Base-by-base conservation (phyloP, 2,797 vertebrate genomes). In the Oryzias sinensis region DNA sequence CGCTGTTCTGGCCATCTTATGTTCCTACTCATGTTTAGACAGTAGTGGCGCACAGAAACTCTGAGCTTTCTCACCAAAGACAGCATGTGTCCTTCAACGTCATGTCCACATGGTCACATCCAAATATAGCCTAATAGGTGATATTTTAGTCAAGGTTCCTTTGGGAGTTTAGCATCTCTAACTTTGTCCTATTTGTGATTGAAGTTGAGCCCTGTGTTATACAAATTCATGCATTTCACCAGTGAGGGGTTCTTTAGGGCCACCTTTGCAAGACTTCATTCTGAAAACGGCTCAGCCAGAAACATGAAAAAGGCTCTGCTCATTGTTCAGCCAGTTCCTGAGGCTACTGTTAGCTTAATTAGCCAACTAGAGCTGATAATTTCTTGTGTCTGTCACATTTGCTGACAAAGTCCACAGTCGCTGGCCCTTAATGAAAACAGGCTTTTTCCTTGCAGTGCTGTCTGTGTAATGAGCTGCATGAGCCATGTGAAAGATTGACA, bases 331-430 rank as follows among this genome's bases (percentile, higher is more conserved):
- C 14, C 16, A 46, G 43, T 25, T 53, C 29, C 56, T 47, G 37
- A 6, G 43, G 51, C 47, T 49, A 54, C 29, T 27, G 11, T 40
- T 54, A 42, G 54, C 58, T 53, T 59, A 65, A 59, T 62, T 43
- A 59, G 49, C 33, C 43, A 65, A 44, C 14, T 20, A 37, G 18
- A 41, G 45, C 20, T 44, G 43, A 50, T 63, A 25, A 40, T 52
- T 52, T 37, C 16, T 22, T 27, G 29, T 33, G 13, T 45, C 41
- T 53, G 50, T 52, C 33, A 51, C n/a, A 43, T 66, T 41, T 41
- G 48, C 7, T 5, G 6, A 43, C 48, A 56, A 53, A 50, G 56
- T 66, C 18, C 27, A 27, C 5, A 20, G 15, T 22, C 43, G 1
- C 44, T 25, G 15, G 62, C 15, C 1, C 14, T 20, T 57, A 63